These are phyloP conservation scores for Omphaloscelis lunosa DNA, from an alignment of 2,888 invertebrate species.

Conservation along the genomic window DNA sequence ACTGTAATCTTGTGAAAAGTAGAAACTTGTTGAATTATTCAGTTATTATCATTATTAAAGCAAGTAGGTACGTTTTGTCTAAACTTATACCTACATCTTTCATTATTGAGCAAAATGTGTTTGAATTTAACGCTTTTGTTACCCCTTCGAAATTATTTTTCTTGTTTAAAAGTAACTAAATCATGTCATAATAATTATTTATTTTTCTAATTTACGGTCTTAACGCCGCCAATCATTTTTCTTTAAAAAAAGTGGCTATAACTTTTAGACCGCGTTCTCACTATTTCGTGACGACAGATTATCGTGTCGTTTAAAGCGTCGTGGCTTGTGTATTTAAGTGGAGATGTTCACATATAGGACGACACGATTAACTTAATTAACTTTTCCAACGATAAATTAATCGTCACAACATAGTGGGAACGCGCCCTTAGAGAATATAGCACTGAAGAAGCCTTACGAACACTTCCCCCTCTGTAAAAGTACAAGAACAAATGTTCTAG, in stretches of 20 bases:
- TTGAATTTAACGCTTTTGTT: background rate
- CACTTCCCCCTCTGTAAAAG: background rate
- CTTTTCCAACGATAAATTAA: no score
- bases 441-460: background rate
- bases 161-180: background rate
- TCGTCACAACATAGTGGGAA: no score
- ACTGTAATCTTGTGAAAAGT: background rate
- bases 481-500: background rate
- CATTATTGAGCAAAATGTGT: conserved; percentile 29
- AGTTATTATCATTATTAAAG: conserved; percentile 9
- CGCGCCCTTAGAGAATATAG: background rate
- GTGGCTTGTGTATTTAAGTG: no score
- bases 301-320: no score
- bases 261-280: no score
- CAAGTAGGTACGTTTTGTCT: background rate
- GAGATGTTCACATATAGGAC: no score
- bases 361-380: no score
- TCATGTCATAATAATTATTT: background rate
- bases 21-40: background rate
- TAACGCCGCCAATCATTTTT: background rate
- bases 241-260: no score
- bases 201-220: background rate
- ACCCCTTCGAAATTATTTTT: no score
- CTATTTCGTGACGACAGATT: no score
- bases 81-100: background rate